A percentile compares a stretch with the other conserved stretches of the same genome.
Conservation (phyloP, 2,797 vertebrate genomes). For the Mus minutoides region DNA sequence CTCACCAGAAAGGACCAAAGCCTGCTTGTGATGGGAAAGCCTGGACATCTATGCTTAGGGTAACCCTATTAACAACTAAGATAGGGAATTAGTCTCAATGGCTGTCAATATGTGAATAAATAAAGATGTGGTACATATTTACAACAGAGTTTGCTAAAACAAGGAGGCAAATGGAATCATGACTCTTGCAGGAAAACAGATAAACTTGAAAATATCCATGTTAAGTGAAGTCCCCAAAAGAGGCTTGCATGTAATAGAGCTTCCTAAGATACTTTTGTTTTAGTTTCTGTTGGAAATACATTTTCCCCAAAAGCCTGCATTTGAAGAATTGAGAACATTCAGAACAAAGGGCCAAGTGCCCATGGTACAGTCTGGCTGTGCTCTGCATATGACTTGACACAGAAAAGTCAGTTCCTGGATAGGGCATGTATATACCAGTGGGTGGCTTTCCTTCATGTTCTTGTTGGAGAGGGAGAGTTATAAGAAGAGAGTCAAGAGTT, state of each 20-base stretch:
- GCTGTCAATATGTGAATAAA: neutral
- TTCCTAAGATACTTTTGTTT: neutral
- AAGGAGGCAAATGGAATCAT: neutral
- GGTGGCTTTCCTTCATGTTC: neutral
- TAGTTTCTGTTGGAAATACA: neutral
- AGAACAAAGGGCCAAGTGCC: accelerated
- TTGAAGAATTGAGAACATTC: neutral
- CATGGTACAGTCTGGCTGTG: accelerated
- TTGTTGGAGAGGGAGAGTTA: neutral
- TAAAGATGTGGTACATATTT: too few relatives aligned
- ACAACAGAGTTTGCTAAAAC: neutral
- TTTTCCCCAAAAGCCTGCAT: neutral
- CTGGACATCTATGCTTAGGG: neutral
- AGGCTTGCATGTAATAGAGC: neutral
- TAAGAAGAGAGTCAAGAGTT: constrained; percentile 42
- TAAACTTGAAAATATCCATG: neutral
- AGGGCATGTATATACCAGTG: neutral
- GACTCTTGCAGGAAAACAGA: neutral
- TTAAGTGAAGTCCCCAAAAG: neutral
- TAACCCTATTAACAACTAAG: neutral
- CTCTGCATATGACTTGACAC: accelerated
- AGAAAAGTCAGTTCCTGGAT: neutral
- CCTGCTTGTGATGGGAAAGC: neutral
- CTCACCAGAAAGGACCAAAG: neutral
- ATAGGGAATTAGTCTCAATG: neutral